A percentile compares a stretch with the other conserved stretches of the same genome.
phyloP scores from a whole-genome alignment of 2,888 invertebrate species.

The Caradrina kadenii region DNA sequence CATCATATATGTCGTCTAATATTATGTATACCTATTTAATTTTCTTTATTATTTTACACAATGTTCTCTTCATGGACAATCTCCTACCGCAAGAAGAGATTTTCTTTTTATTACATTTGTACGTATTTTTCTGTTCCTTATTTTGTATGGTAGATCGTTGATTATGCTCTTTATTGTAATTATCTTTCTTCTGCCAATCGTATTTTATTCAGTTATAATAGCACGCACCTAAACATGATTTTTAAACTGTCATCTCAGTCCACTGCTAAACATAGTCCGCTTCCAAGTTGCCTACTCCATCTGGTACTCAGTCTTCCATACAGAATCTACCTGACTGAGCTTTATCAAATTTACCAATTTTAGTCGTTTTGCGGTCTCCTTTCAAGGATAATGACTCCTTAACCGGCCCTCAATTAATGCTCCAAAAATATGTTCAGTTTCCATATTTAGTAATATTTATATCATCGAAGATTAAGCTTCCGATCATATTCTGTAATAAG shows the following conservation, averaged over 20 bases:
- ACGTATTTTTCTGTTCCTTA: no score
- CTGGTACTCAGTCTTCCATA: slow-evolving; percentile 15
- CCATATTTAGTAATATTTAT: background rate
- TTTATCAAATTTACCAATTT: background rate
- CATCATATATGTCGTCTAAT: no score
- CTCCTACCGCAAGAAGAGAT: no score
- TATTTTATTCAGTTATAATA: background rate
- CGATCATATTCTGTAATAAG: background rate
- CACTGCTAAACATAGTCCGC: background rate
- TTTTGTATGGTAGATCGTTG: no score
- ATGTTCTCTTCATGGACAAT: no score
- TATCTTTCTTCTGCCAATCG: no score
- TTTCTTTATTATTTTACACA: no score
- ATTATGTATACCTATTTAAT: no score
- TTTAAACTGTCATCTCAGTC: background rate
- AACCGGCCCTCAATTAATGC: background rate
- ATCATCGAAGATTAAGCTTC: slow-evolving; percentile 1
- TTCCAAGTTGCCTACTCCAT: background rate
- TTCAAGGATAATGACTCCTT: background rate
- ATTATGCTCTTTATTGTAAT: no score
- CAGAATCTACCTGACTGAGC: background rate
- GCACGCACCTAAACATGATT: no score
- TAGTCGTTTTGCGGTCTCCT: background rate
- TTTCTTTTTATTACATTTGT: no score
- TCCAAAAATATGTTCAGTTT: background rate